These are phyloP conservation scores for Vanacampus margaritifer DNA, from an alignment of 2,113 vertebrate genomes.

Conservation along the genomic window DNA sequence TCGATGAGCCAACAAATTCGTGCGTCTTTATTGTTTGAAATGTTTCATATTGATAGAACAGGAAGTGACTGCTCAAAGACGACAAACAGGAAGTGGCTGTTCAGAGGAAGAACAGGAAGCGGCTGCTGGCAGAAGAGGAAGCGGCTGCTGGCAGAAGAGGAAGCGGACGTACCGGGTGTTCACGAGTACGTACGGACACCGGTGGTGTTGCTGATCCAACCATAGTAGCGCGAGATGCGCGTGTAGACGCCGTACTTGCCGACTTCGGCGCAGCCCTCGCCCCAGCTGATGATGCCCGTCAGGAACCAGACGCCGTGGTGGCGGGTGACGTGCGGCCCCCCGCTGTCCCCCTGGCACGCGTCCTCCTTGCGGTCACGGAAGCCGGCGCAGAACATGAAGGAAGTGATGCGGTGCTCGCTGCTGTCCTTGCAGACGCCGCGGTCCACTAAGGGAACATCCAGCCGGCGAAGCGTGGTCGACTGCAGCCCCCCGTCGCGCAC, in stretches of 20 bases:
- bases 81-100: not conserved
- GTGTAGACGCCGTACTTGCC: slow-evolving; percentile 94
- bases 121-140: not conserved
- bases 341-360: slow-evolving; percentile 90
- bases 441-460: slow-evolving; percentile 82
- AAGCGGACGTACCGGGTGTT: not conserved
- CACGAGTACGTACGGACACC: slow-evolving; percentile 23
- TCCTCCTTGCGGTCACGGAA: slow-evolving; percentile 66
- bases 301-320: slow-evolving; percentile 84
- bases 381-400: slow-evolving; percentile 93
- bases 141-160: not conserved
- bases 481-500: slow-evolving; percentile 52
- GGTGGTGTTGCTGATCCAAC: slow-evolving; percentile 80
- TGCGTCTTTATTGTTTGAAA: not conserved
- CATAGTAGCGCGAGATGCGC: slow-evolving; percentile 76
- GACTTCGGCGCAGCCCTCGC: slow-evolving; percentile 83
- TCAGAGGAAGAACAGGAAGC: not conserved
- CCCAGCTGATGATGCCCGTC: slow-evolving; percentile 95
- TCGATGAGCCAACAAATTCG: not conserved
- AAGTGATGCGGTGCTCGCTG: slow-evolving; percentile 72
- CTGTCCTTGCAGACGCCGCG: slow-evolving; percentile 78
- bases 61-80: not conserved
- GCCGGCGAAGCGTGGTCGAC: slow-evolving; percentile 75
- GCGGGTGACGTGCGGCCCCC: slow-evolving; percentile 81
- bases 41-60: not conserved